These are phyloP conservation scores for Apamea monoglypha DNA, from an alignment of 2,888 invertebrate species.

Conservation along the genomic window DNA sequence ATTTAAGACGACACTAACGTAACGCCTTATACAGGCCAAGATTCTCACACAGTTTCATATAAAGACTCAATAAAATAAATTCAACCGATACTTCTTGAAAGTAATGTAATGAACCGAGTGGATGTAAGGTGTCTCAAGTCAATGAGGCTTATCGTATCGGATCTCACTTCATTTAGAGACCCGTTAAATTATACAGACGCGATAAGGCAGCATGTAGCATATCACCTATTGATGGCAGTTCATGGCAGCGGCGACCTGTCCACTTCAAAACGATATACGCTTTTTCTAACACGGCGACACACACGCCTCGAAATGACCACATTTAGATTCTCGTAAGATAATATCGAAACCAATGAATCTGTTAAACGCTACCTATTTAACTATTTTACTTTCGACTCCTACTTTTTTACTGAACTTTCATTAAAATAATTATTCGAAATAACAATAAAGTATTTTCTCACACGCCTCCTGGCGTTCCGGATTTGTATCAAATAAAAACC, in stretches of 20 bases:
- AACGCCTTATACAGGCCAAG: conserved; percentile 40
- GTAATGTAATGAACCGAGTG: conserved; percentile 83
- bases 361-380: conserved; percentile 72
- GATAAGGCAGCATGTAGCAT: conserved; percentile 86
- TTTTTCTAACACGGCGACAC: conserved; percentile 80
- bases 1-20: conserved; percentile 17
- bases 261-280: conserved; percentile 76
- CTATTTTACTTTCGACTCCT: conserved; percentile 52
- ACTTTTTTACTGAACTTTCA: conserved; percentile 70
- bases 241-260: conserved; percentile 78
- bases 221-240: conserved; percentile 76
- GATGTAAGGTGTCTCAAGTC: conserved; percentile 83
- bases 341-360: conserved; percentile 76
- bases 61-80: conserved; percentile 80
- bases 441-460: conserved; percentile 82
- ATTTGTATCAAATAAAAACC: conserved; percentile 86
- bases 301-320: conserved; percentile 82
- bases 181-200: conserved; percentile 87
- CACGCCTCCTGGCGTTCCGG: conserved; percentile 86
- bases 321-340: conserved; percentile 84
- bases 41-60: conserved; percentile 65
- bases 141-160: conserved; percentile 87
- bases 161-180: conserved; percentile 88
- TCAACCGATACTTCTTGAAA: conserved; percentile 80
- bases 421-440: conserved; percentile 71